Percentiles rank a stretch among this genome's conserved stretches.
phyloP scores from a whole-genome alignment of 2,888 invertebrate genomes.

The Stenichneumon culpator region DNA sequence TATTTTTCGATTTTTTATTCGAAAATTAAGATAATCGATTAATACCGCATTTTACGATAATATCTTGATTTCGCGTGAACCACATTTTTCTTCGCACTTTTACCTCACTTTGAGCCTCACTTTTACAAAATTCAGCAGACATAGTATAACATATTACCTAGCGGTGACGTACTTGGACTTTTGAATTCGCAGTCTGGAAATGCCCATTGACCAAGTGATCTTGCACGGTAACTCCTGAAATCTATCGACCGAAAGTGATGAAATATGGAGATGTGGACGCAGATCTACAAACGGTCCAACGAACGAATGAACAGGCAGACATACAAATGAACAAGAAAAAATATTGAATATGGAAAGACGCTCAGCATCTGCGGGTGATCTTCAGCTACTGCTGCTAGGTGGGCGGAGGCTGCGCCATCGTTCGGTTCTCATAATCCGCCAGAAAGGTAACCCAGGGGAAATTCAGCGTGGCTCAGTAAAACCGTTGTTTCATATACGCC shows the following conservation, averaged over 20 bases:
- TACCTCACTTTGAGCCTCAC: no score
- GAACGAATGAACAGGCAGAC: not conserved
- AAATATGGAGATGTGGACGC: not conserved
- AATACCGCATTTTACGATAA: no score
- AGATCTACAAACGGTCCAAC: not conserved
- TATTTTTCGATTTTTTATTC: not conserved
- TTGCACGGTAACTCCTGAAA: conserved; percentile 30
- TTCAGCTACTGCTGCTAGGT: conserved; percentile 27
- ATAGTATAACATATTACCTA: not conserved
- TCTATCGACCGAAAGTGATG: conserved; percentile 31
- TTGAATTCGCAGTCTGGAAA: not conserved
- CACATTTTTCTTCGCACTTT: no score
- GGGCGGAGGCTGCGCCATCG: conserved; percentile 60
- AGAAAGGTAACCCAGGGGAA: conserved; percentile 77
- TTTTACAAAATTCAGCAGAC: no score
- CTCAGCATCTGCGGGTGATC: conserved; percentile 27
- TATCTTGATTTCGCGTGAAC: not conserved
- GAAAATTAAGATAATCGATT: no score
- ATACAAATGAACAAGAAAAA: conserved; percentile 15
- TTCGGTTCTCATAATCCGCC: conserved; percentile 76
- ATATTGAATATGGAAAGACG: conserved; percentile 54
- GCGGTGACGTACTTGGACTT: not conserved
- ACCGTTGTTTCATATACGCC: conserved; percentile 76
- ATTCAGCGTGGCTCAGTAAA: conserved; percentile 77
- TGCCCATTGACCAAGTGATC: conserved; percentile 30